A percentile compares a stretch with the other conserved stretches of the same genome.
Evolutionary conservation across 2,888 invertebrate genomes (phyloP).

Genomic region (Tachina fera): DNA sequence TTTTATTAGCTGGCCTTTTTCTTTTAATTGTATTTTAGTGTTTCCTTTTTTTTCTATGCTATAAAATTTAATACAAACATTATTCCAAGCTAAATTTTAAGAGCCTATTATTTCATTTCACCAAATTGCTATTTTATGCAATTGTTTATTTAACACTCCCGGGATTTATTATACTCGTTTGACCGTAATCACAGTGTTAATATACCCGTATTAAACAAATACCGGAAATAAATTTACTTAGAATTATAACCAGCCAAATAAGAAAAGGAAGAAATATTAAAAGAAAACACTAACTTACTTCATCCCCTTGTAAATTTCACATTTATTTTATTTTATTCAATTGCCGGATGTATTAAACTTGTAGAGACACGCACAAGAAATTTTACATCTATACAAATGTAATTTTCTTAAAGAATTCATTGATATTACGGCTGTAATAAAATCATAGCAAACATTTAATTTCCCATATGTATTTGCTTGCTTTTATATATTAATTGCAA

Average conservation of each 20-base stretch:
- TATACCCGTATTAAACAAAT: slow-evolving; percentile 11
- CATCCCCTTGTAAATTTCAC: slow-evolving; percentile 25
- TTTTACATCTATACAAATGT: background rate
- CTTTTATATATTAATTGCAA: slow-evolving; percentile 28
- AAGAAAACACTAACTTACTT: slow-evolving; percentile 14
- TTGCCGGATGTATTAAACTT: slow-evolving; percentile 17
- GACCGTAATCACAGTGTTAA: slow-evolving; percentile 30
- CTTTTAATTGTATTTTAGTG: background rate
- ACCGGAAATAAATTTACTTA: slow-evolving; percentile 52
- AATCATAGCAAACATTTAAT: slow-evolving; percentile 47
- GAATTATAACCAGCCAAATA: slow-evolving; percentile 7
- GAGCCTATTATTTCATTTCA: background rate
- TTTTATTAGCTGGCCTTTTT: background rate
- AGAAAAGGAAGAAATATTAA: background rate
- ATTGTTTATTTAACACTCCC: slow-evolving; percentile 56
- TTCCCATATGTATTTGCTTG: slow-evolving; percentile 57
- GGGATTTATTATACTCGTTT: slow-evolving; percentile 49
- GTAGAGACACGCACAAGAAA: slow-evolving; percentile 5
- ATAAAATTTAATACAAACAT: background rate
- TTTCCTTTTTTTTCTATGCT: background rate
- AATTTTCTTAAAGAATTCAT: slow-evolving; percentile 39
- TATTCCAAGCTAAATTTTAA: slow-evolving; percentile 30
- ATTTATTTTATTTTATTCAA: slow-evolving; percentile 48
- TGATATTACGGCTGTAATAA: slow-evolving; percentile 17
- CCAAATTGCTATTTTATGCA: slow-evolving; percentile 22